Evolutionary conservation across 2,113 vertebrate species (phyloP).

Genomic region (Syrmaticus mikado): DNA sequence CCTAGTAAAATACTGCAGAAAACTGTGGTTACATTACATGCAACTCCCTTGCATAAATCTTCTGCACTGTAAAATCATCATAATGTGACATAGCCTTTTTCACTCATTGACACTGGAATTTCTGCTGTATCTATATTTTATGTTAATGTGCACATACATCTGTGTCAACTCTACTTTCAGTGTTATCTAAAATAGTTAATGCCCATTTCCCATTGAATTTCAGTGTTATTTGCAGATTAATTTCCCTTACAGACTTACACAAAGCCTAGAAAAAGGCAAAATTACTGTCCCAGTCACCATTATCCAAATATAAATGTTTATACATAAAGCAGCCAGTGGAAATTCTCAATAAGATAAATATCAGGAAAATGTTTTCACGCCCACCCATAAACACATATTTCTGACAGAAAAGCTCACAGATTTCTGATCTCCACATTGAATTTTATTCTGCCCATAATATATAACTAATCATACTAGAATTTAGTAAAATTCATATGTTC

Average conservation of each 20-base stretch:
- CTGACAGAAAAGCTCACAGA: neutral
- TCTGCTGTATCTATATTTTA: neutral
- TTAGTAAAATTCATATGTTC: neutral
- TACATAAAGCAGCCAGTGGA: neutral
- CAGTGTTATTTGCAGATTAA: neutral
- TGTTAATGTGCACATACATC: neutral
- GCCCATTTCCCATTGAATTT: neutral
- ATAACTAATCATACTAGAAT: neutral
- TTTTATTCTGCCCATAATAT: neutral
- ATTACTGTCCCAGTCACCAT: neutral
- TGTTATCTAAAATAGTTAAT: neutral
- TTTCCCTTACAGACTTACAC: neutral
- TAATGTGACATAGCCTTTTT: neutral
- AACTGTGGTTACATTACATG: neutral
- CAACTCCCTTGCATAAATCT: neutral
- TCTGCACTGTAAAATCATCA: neutral
- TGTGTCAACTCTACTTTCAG: neutral
- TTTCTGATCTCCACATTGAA: neutral
- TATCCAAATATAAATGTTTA: neutral
- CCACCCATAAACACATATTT: neutral
- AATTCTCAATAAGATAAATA: neutral
- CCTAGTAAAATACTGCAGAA: neutral
- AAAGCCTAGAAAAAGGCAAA: neutral
- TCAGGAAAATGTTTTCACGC: neutral
- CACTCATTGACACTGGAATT: neutral